Conservation (phyloP, 2,888 invertebrate genomes). For the Catocala fraxini region DNA sequence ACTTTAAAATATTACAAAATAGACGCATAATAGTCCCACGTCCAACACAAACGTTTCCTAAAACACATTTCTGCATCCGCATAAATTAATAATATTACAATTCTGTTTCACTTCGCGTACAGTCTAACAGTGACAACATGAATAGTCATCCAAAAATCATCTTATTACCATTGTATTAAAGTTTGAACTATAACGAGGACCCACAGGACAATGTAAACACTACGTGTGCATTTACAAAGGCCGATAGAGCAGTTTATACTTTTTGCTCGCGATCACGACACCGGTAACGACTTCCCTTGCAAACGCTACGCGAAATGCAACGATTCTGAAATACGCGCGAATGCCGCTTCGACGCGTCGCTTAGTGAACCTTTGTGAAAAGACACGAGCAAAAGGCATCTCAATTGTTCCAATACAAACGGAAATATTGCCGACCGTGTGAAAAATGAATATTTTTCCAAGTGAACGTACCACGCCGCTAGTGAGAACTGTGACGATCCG, state of each 20-base stretch:
- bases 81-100: constrained; percentile 53
- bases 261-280: constrained; percentile 67
- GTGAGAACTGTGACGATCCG: constrained; percentile 56
- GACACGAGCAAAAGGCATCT: constrained; percentile 66
- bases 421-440: constrained; percentile 70
- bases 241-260: constrained; percentile 60
- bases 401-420: constrained; percentile 78
- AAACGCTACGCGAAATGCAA: constrained; percentile 70
- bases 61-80: constrained; percentile 39
- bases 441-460: constrained; percentile 74
- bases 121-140: constrained; percentile 20
- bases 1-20: background rate
- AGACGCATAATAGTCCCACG: constrained; percentile 26
- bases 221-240: constrained; percentile 63
- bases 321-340: constrained; percentile 68
- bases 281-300: constrained; percentile 76
- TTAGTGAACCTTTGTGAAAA: constrained; percentile 60
- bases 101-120: constrained; percentile 38
- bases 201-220: constrained; percentile 37
- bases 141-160: constrained; percentile 32
- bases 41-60: constrained; percentile 32
- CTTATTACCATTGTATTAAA: constrained; percentile 31
- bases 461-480: constrained; percentile 44
- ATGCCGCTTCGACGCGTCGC: constrained; percentile 55
- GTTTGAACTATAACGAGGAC: constrained; percentile 31